phyloP scores from a whole-genome alignment of 2,888 invertebrate genomes.

The Pachydiplax longipennis region DNA sequence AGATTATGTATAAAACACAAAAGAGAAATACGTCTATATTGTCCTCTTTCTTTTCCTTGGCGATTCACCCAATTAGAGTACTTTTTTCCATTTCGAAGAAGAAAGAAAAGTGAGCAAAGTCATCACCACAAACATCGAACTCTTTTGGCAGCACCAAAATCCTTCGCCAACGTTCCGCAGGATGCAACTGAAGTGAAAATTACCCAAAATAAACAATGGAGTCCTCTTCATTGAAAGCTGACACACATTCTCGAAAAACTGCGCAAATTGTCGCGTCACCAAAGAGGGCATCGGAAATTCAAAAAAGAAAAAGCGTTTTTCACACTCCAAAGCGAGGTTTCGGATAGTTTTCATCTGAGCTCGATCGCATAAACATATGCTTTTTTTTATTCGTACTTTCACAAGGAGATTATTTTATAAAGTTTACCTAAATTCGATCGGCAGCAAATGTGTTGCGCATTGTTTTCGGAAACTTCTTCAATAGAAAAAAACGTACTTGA shows the following conservation, averaged over 20 bases:
- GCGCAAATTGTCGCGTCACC: conserved; percentile 13
- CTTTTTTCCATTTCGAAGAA: too few species aligned
- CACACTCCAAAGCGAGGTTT: conserved; percentile 1
- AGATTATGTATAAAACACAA: too few species aligned
- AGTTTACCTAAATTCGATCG: too few species aligned
- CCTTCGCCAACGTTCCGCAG: background rate
- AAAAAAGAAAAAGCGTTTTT: background rate
- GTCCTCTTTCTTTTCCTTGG: too few species aligned
- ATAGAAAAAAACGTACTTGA: background rate
- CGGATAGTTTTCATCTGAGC: background rate
- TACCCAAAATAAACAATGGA: background rate
- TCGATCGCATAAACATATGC: background rate
- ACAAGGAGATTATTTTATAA: too few species aligned
- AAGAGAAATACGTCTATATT: too few species aligned
- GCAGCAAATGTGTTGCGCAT: too few species aligned
- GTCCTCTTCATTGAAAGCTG: background rate
- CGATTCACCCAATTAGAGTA: too few species aligned
- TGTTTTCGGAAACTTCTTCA: too few species aligned
- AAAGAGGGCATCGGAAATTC: background rate
- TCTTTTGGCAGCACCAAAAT: background rate
- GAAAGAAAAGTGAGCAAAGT: background rate
- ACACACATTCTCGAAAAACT: background rate
- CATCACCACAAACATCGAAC: background rate
- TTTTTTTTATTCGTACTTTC: background rate
- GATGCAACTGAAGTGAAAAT: background rate